Evolutionary conservation across 2,113 vertebrate genomes (phyloP), one percentile per base, ranked within the genome.

Genomic region (Cololabis saira): DNA sequence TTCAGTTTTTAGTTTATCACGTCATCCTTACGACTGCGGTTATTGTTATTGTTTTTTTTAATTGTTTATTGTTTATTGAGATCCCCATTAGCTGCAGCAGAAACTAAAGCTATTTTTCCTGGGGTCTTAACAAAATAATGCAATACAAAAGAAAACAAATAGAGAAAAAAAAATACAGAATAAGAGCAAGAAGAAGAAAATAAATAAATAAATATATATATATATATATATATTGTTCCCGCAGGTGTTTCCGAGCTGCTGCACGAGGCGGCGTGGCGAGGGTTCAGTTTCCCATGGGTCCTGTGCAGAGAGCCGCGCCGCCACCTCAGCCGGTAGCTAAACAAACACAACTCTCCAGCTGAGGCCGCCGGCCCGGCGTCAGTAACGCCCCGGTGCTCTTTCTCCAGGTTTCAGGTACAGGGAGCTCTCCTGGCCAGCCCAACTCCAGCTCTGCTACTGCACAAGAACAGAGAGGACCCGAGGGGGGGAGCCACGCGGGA

Each of bases 231-330:
- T 15, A 1, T 1, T 50, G 11, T 14, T 24, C 17, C 16, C 57
- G 14, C 76, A 86, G 87, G 72, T 54, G 74, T 52, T 74, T 64
- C 15, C 15, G 61, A 14, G 51, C 78, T 30, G 62, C 73, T 10
- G 63, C 47, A 18, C 67, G 51, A 5, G 43, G n/a, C n/a, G 13
- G 19, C 0, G 61, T 72, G 53, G 16, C 72, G 9, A 48, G 30
- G 73, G 71, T 83, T 80, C 73, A 19, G 50, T 83, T 87, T 21
- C 82, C 72, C 0, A 16, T 60, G 0, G 17, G 53, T 3, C n/a
- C 61, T 0, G 17, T 14, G 0, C 73, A 57, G 48, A 55, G 41
- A 24, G 54, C 44, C 2, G 40, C 0, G 7, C 41, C 55, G 3
- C 41, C 24, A 11, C 0, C 67, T 19, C 60, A 52, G 1, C 83